Conservation (phyloP, 1,140 invertebrate species). For the Brachionus plicatilis region DNA sequence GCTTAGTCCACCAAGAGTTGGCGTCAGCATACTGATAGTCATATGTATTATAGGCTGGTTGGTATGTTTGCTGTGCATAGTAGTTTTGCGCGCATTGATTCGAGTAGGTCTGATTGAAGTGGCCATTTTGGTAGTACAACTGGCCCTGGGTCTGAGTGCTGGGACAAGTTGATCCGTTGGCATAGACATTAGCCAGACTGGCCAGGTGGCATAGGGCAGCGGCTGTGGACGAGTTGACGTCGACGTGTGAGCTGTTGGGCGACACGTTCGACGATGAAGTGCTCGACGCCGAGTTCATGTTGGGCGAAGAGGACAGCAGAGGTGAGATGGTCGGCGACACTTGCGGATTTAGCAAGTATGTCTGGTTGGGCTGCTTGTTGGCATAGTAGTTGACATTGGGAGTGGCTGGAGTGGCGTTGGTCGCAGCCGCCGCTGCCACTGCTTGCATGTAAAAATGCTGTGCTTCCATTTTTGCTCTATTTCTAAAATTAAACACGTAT, state of each 20-base stretch:
- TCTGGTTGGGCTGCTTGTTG: neutral
- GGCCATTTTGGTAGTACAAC: neutral
- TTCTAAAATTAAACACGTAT: neutral
- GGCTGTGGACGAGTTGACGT: conserved; percentile 3
- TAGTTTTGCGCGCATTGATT: neutral
- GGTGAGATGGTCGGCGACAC: conserved; percentile 12
- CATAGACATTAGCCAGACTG: conserved; percentile 30
- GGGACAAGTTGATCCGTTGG: neutral
- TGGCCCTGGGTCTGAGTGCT: neutral
- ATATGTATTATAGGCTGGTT: neutral
- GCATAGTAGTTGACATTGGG: neutral
- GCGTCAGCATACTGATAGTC: neutral
- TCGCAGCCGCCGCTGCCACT: neutral
- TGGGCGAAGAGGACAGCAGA: conserved; percentile 1
- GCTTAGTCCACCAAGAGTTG: neutral
- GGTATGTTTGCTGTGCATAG: neutral
- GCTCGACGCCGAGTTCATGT: neutral
- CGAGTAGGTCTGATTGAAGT: neutral
- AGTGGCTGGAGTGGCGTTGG: neutral
- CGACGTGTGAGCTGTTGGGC: neutral
- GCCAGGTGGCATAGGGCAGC: conserved; percentile 30
- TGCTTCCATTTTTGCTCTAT: neutral
- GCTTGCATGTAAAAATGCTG: conserved; percentile 39
- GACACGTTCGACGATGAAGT: neutral
- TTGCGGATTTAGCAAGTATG: neutral